Base-by-base conservation (phyloP, 1,140 invertebrate species). In the Pseudomyrmex concolor region DNA sequence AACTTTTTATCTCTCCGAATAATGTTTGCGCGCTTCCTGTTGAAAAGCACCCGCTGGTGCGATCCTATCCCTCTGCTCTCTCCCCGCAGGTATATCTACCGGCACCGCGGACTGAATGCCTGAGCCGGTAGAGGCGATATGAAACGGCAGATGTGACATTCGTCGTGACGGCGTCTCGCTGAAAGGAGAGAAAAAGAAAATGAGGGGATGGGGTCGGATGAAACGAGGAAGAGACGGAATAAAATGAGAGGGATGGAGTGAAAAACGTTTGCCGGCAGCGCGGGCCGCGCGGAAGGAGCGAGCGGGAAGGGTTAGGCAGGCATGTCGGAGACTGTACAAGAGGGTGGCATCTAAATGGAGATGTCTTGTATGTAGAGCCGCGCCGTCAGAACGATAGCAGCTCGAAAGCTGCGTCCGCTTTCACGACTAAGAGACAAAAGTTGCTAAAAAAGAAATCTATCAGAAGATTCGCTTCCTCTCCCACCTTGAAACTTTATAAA, bases 311-410 rank as follows among this genome's bases (percentile, higher is more conserved):
- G 81, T 59, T 72, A 68, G 84, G 73, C 57, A 83, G 86, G 76
- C 34, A 7, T 34, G 34, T 34, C 34, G 70, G 77, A 66, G 70
- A 66, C 73, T 50, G 68, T 66, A 72, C 77, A 87, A 86, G 85
- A 76, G 86, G 83, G 86, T 84, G 81, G 89, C 87, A 90, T 93
- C 91, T 90, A 93, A 94, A 94, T 94, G 92, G 93, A 94, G 92
- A 93, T 94, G 91, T 93, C 92, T 92, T 94, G 93, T 93, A 93
- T 93, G 91, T 90, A 93, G 90, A 92, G 91, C 84, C 86, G 88
- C 90, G 82, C 90, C 91, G 91, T 92, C 90, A 92, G 84, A 91
- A 90, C 90, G 85, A 87, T 83, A 86, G 84, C 80, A 85, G 84
- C 86, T 89, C 89, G 88, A 89, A 92, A 92, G 90, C 89, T 84